Evolutionary conservation across 2,888 invertebrate genomes (phyloP).

Genomic region (Tenthredo scrophulariae): DNA sequence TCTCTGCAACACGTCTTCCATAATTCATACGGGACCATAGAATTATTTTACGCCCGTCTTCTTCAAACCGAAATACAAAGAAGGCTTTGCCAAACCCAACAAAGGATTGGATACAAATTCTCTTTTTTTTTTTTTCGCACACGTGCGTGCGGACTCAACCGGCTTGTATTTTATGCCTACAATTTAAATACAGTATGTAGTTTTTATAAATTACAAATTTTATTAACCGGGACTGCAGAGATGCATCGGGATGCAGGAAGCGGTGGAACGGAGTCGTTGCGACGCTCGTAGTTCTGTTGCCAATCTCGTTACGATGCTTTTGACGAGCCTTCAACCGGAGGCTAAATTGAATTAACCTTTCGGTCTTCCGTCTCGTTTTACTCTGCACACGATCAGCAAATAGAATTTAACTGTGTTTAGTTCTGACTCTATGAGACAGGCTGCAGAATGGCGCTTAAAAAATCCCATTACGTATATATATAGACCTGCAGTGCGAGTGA

Average conservation of each 20-base stretch:
- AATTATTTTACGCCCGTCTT: slow-evolving; percentile 13
- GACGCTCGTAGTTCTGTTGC: background rate
- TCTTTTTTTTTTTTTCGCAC: background rate
- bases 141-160: background rate
- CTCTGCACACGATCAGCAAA: slow-evolving; percentile 20
- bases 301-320: slow-evolving; percentile 37
- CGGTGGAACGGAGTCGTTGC: background rate
- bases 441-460: background rate
- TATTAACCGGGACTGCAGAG: background rate
- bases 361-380: slow-evolving; percentile 22
- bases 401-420: slow-evolving; percentile 9
- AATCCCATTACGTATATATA: background rate
- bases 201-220: background rate
- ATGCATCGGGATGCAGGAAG: background rate
- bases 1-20: slow-evolving; percentile 22
- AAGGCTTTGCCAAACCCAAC: background rate
- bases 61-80: background rate
- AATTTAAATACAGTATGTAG: background rate
- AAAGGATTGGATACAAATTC: background rate
- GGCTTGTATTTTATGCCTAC: background rate
- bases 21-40: slow-evolving; percentile 22
- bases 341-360: slow-evolving; percentile 52
- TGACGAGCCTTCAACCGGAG: slow-evolving; percentile 21
- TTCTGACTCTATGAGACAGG: background rate
- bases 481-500: background rate